Evolutionary conservation across 2,888 invertebrate species (phyloP), one percentile per base, ranked within the genome.

Genomic region (Acrobeloides nanus): DNA sequence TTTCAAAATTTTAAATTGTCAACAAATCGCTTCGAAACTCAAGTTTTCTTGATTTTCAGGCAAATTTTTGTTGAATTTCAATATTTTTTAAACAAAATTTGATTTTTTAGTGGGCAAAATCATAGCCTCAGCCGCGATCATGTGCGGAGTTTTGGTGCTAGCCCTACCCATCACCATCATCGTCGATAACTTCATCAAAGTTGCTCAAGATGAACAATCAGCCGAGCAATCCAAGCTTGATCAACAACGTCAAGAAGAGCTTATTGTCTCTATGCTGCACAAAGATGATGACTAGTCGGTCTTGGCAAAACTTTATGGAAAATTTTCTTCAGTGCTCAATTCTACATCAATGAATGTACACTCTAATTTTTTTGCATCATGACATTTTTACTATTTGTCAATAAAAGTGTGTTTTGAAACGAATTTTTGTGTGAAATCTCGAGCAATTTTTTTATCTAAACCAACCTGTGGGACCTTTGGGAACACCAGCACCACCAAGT

Each of bases 91-190:
- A 12, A 20, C 39, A 5, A 38, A 38, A 26, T 38, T 6, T 6
- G n/a, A 49, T n/a, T 24, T 55, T 59, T 31, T 6, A 53, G 47
- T 38, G 43, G 55, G 55, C 23, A 55, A 55, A 46, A 34, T 55
- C 12, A 57, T 55, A 31, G 72, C 70, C n/a, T 66, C 66, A 2
- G 70, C 66, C 21, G 69, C 72, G 15, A 72, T 72, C 38, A 68
- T 72, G 70, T 69, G 71, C 49, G 72, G 72, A 20, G 72, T 72
- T 18, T 52, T 72, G 12, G 58, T 68, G 1, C 59, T 68, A 24
- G 72, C 72, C n/a, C 62, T 72, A 31, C 72, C 72, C 18, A 72
- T 72, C 60, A 72, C 72, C 34, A 72, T 72, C 51, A 72, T 72
- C 46, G 72, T 60, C 31, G 72, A 72, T 54, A 72, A 72, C 51